Conservation (phyloP, 2,888 invertebrate genomes). For the Ectemnius continuus region DNA sequence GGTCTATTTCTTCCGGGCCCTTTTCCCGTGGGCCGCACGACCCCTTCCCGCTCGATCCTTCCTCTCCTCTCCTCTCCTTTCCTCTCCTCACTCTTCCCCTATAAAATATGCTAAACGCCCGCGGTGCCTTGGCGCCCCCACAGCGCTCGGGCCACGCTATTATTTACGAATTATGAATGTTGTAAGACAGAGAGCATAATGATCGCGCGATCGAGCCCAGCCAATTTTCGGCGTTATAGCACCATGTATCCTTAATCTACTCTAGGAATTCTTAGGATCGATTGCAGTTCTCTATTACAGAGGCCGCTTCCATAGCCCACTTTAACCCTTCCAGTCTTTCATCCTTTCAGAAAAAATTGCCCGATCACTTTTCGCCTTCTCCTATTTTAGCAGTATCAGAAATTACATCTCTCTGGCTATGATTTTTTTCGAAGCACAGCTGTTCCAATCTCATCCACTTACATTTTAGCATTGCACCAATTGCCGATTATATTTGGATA, state of each 20-base stretch:
- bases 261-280: slow-evolving; percentile 53
- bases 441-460: too few relatives aligned
- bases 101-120: slow-evolving; percentile 76
- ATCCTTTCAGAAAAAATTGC: too few relatives aligned
- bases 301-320: background rate
- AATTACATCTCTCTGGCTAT: too few relatives aligned
- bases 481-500: too few relatives aligned
- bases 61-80: background rate
- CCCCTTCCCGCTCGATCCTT: slow-evolving; percentile 5
- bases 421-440: too few relatives aligned
- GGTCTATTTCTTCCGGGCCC: too few relatives aligned
- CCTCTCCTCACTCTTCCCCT: slow-evolving; percentile 52
- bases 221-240: slow-evolving; percentile 58
- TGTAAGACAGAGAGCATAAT: slow-evolving; percentile 71
- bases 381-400: too few relatives aligned
- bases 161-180: slow-evolving; percentile 77
- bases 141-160: slow-evolving; percentile 64
- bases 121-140: slow-evolving; percentile 49
- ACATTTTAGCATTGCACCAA: too few relatives aligned
- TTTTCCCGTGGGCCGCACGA: background rate
- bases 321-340: too few relatives aligned
- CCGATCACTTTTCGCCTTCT: too few relatives aligned
- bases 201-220: slow-evolving; percentile 54
- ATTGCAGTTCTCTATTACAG: slow-evolving; percentile 4
- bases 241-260: background rate